phyloP scores from a whole-genome alignment of 2,113 vertebrate genomes.

The Eolophus roseicapilla region DNA sequence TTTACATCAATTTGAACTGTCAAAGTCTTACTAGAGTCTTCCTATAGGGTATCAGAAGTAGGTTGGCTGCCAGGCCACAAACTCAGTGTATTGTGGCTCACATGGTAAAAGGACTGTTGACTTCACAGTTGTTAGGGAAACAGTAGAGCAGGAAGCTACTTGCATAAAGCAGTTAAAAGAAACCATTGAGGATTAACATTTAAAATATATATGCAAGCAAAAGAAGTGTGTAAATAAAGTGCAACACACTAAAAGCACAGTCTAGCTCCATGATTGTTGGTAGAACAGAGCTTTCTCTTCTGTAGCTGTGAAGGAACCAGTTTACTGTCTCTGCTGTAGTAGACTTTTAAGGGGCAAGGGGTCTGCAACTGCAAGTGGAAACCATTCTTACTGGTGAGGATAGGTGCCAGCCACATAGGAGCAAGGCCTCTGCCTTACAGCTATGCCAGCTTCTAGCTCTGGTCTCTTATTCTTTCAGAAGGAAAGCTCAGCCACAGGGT shows the following conservation, averaged over 20 bases:
- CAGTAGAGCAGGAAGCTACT: neutral
- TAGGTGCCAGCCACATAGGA: rapidly evolving
- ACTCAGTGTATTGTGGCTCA: neutral
- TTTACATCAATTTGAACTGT: neutral
- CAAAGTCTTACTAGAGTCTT: neutral
- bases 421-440: neutral
- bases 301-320: neutral
- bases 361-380: neutral
- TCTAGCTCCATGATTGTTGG: neutral
- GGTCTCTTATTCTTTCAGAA: neutral
- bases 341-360: neutral
- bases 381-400: neutral
- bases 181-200: neutral
- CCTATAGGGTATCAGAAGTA: neutral
- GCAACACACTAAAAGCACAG: neutral
- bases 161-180: neutral
- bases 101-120: neutral
- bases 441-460: neutral
- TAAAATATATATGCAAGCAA: neutral
- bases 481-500: neutral
- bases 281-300: neutral
- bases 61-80: neutral
- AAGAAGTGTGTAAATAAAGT: neutral
- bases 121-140: neutral
- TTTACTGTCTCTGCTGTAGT: neutral